Base-by-base conservation (phyloP, 1,140 invertebrate species). In the Aphelenchoides avenae region DNA sequence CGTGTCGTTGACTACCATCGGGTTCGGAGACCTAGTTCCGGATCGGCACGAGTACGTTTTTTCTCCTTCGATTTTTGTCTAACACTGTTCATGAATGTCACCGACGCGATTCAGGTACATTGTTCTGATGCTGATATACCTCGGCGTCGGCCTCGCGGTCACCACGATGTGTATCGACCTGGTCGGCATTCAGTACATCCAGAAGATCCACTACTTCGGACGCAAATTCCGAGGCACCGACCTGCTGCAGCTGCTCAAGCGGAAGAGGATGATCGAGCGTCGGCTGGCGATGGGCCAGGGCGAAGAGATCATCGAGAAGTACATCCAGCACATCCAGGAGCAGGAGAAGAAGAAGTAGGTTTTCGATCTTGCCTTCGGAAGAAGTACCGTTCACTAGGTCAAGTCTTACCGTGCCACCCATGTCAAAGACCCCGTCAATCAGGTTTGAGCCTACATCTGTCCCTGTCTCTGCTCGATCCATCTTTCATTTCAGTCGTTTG, bases 11-110 rank as follows among this genome's bases (percentile, higher is more conserved):
- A 86, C 87, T 0, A 90, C 88, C 0, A 89, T 90, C 40, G 88
- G 87, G 22, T 94, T 94, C 71, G 87, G 87, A 1, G 88, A 89
- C 69, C 84, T 87, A 70, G 89, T 93, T 0, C 91, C 89, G 0
- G 87, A 87, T 13, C 75, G 83, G 83, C 56, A 62, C 34, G 71
- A 74, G 53, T 37, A 22, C 22, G 22, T 4, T 55, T 18, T 24
- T n/a, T n/a, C n/a, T 40, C 11, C 11, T 44, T 49, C 9, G 47
- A 11, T 49, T 49, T 11, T 40, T 40, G n/a, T 11, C 18, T n/a
- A n/a, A n/a, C n/a, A n/a, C n/a, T 11, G 52, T 57, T 13, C 13
- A 11, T 11, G 11, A 52, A 22, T 11, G 27, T 64, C 62, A 11
- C 26, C 43, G 11, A 2, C 29, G 18, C n/a, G 33, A 65, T 64